Evolutionary conservation across 1,140 invertebrate species (phyloP), one percentile per base, ranked within the genome.

Genomic region (Monomorium pharaonis): DNA sequence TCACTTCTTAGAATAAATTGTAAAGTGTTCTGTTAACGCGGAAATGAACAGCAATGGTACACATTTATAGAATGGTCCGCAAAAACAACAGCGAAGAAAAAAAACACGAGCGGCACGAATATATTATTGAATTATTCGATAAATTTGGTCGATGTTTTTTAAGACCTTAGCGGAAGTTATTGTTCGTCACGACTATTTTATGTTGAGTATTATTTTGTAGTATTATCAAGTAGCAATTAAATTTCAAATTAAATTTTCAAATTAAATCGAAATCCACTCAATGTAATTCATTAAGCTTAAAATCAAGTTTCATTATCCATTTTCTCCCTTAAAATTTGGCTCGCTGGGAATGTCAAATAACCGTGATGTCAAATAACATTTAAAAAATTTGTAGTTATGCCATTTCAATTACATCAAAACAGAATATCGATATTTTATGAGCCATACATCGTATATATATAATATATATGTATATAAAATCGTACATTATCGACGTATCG

Each of bases 401-500:
- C 16, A 62, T 27, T 42, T 30, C 21, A 33, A 65, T 65, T 33
- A 44, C 21, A n/a, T 21, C 7, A 0, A 6, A 24, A 18, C 21
- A 16, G 27, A 62, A 74, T 49, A 56, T 24, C 21, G 1, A 63
- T 84, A 76, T 87, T 56, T 21, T 54, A 49, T 3, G n/a, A 88
- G 21, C 56, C 12, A 56, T 49, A 75, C 33, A 75, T 83, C 69
- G 42, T 85, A 80, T 54, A 56, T 78, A 67, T 65, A n/a, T n/a
- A n/a, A n/a, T 85, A 80, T 54, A 56, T 78, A 67, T 65, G n/a
- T n/a, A n/a, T n/a, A n/a, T n/a, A n/a, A n/a, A 76, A 9, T 70
- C 30, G 21, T 72, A 83, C 51, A 63, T 72, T 86, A 86, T 83
- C 56, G 42, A 56, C 80, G 58, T 75, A 74, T 75, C 63, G 63